A percentile compares a stretch with the other conserved stretches of the same genome.
These are phyloP conservation scores for Copidosoma aretas DNA, from an alignment of 2,888 invertebrate species.

Conservation along the genomic window DNA sequence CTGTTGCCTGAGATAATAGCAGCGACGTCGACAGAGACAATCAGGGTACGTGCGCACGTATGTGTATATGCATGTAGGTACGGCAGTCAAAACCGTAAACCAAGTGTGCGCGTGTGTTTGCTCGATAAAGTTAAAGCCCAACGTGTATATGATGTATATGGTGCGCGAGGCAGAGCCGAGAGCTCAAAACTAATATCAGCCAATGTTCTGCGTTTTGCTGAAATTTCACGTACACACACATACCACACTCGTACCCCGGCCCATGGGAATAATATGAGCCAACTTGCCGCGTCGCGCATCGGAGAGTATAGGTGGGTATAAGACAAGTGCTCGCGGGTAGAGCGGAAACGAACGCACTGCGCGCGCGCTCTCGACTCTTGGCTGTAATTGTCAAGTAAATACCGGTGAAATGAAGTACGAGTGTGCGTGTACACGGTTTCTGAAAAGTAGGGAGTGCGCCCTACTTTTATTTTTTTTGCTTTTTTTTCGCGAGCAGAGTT, in stretches of 20 bases:
- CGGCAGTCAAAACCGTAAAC: not conserved
- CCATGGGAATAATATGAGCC: conserved; percentile 7
- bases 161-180: no score
- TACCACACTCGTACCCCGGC: conserved; percentile 1
- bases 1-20: no score
- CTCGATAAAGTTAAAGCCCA: no score
- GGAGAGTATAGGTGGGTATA: not conserved
- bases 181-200: not conserved
- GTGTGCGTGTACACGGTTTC: conserved; percentile 3
- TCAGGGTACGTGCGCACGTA: no score
- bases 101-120: no score
- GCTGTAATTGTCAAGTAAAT: conserved; percentile 37
- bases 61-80: no score
- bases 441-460: no score
- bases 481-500: no score
- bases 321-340: not conserved
- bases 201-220: not conserved
- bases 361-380: no score
- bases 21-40: no score
- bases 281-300: no score
- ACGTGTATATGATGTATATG: no score
- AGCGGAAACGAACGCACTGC: not conserved
- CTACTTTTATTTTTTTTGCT: not conserved
- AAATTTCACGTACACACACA: conserved; percentile 14
- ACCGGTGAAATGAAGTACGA: conserved; percentile 23